phyloP scores from a whole-genome alignment of 2,113 vertebrate species.

The Dasyurus viverrinus region DNA sequence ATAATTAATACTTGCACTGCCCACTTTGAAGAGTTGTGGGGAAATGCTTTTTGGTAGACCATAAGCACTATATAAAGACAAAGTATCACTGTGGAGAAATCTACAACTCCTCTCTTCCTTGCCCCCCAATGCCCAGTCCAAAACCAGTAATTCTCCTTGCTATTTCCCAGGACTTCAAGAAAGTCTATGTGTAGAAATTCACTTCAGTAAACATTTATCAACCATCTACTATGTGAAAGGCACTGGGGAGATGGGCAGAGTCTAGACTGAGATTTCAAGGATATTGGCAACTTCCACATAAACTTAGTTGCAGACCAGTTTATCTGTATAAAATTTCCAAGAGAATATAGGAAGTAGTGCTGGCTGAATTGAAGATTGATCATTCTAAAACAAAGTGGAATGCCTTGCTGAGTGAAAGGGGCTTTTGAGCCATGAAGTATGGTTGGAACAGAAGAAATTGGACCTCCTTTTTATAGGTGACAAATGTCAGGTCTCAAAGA shows the following conservation, averaged over 20 bases:
- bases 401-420: background rate
- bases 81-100: background rate
- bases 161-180: background rate
- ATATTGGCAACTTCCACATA: background rate
- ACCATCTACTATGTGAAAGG: background rate
- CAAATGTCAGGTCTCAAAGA: background rate
- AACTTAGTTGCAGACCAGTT: background rate
- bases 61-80: background rate
- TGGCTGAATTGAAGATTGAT: no score
- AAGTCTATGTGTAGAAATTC: background rate
- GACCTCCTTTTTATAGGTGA: background rate
- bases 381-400: background rate
- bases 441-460: background rate
- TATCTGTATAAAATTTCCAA: background rate
- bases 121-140: background rate
- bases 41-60: background rate
- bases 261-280: background rate
- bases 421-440: background rate
- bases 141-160: background rate
- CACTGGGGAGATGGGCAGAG: background rate
- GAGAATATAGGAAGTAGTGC: background rate
- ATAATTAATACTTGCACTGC: background rate
- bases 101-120: background rate
- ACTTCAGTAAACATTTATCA: background rate
- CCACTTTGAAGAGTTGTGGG: background rate